Percentiles rank a stretch among this genome's conserved stretches.
These are phyloP conservation scores for Auanema sp. DNA, from an alignment of 2,888 invertebrate species.

Conservation along the genomic window DNA sequence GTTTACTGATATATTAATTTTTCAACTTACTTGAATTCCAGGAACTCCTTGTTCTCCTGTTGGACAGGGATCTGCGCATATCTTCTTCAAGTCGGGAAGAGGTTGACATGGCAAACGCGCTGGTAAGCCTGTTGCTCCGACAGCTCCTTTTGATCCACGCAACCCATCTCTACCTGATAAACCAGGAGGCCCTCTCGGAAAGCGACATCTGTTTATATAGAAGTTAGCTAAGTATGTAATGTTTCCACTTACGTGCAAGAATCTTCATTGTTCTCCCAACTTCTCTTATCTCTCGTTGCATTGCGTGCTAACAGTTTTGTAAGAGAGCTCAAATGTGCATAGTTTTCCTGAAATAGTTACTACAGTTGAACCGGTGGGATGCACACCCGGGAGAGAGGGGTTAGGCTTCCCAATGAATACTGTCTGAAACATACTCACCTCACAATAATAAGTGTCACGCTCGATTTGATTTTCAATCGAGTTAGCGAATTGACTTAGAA, in stretches of 20 bases:
- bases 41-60: conserved; percentile 51
- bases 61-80: conserved; percentile 59
- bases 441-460: not conserved
- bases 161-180: conserved; percentile 53
- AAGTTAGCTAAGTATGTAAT: too few relatives aligned
- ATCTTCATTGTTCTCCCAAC: too few relatives aligned
- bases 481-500: conserved; percentile 1
- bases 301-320: not conserved
- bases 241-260: too few relatives aligned
- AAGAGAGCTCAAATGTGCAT: not conserved
- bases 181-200: conserved; percentile 53
- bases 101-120: conserved; percentile 60
- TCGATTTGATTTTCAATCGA: not conserved
- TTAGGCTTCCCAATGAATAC: not conserved
- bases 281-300: too few relatives aligned
- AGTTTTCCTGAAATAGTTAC: not conserved
- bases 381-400: not conserved
- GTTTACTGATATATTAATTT: not conserved
- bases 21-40: conserved; percentile 35
- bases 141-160: conserved; percentile 39
- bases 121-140: conserved; percentile 49
- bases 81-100: conserved; percentile 48
- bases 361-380: not conserved
- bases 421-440: not conserved
- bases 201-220: conserved; percentile 39